Percentiles rank a stretch among this genome's conserved stretches.
Conservation (phyloP, 1,140 invertebrate species). For the Parasteatoda tepidariorum region DNA sequence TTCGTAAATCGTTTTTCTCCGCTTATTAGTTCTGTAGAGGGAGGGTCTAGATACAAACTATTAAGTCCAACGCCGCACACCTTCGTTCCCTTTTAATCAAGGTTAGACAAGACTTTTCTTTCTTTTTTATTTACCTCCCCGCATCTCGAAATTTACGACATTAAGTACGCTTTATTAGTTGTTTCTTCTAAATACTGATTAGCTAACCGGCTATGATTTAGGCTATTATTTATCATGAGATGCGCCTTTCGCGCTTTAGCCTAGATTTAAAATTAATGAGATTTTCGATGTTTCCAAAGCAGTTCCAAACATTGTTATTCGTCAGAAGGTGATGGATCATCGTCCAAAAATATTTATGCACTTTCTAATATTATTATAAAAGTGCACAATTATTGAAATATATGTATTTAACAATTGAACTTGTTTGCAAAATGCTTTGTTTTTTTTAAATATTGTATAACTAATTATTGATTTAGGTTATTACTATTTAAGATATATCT, state of each 20-base stretch:
- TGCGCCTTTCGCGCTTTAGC: neutral
- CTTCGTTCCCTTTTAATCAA: conserved; percentile 56
- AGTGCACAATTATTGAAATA: too few species aligned
- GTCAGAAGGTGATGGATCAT: too few species aligned
- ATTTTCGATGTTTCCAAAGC: conserved; percentile 1
- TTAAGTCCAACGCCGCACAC: conserved; percentile 49
- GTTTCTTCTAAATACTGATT: conserved; percentile 50
- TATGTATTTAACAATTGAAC: too few species aligned
- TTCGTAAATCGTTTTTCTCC: conserved; percentile 58
- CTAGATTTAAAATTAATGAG: conserved; percentile 45
- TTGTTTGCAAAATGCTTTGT: too few species aligned
- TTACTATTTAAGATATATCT: too few species aligned
- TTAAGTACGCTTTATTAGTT: conserved; percentile 53
- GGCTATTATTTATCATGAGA: conserved; percentile 30
- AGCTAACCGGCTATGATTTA: conserved; percentile 29
- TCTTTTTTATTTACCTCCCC: conserved; percentile 10
- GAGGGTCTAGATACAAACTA: conserved; percentile 56
- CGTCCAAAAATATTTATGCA: too few species aligned
- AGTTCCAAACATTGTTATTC: too few species aligned
- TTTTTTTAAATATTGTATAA: too few species aligned
- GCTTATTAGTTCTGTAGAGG: conserved; percentile 54
- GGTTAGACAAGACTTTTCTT: conserved; percentile 39
- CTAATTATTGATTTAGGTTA: too few species aligned
- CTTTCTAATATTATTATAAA: too few species aligned
- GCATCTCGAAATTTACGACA: conserved; percentile 35